Evolutionary conservation across 2,113 vertebrate genomes (phyloP).

Genomic region (Saccopteryx bilineata): DNA sequence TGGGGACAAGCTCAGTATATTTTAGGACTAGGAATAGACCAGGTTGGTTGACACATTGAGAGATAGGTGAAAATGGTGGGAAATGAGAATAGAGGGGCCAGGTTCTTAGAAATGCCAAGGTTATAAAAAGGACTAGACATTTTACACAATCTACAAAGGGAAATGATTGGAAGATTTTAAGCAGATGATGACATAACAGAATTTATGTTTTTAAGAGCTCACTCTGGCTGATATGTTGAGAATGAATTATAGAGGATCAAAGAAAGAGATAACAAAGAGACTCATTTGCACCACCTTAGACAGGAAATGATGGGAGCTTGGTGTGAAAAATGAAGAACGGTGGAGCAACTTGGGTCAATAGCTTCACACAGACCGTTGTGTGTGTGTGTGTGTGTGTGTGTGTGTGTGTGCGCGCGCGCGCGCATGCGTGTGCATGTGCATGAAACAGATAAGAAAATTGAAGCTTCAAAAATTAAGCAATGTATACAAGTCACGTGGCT

Average conservation of each 20-base stretch:
- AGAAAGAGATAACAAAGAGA: neutral
- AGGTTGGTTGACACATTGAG: neutral
- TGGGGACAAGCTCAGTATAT: conserved; percentile 7
- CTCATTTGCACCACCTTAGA: neutral
- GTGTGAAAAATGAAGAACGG: neutral
- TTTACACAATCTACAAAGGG: neutral
- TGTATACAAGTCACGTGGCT: neutral
- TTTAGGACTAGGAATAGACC: neutral
- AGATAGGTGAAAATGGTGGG: neutral
- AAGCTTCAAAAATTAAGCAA: neutral
- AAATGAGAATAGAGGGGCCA: neutral
- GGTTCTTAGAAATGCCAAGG: neutral
- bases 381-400: neutral
- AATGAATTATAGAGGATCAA: neutral
- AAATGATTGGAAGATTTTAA: neutral
- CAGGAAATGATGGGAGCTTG: neutral
- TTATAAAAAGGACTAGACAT: neutral
- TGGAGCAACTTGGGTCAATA: neutral
- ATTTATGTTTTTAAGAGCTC: neutral
- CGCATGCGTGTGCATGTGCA: neutral
- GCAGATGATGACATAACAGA: neutral
- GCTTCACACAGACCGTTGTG: neutral
- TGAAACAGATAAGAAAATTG: neutral
- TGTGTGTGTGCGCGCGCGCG: neutral
- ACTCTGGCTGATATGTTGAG: neutral